Evolutionary conservation across 2,797 vertebrate species (phyloP).

Genomic region (Poecile montanus): DNA sequence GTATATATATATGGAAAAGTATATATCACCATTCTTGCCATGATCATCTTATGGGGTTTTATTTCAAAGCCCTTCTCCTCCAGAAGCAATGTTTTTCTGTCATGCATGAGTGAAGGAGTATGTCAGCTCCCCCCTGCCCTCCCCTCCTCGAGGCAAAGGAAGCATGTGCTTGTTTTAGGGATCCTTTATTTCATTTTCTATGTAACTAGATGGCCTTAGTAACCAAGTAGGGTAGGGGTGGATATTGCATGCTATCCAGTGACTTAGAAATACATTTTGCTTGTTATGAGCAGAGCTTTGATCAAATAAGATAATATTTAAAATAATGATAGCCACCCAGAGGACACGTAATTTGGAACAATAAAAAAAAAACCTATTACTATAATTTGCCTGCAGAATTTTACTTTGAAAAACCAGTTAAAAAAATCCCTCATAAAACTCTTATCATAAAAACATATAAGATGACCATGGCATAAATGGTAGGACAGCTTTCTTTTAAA

Average conservation of each 20-base stretch:
- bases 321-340: conserved; percentile 33
- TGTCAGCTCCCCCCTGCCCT: conserved; percentile 34
- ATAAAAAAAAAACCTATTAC: conserved; percentile 28
- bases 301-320: conserved; percentile 27
- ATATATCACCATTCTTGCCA: conserved; percentile 46
- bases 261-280: conserved; percentile 46
- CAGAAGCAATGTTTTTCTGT: conserved; percentile 11
- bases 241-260: conserved; percentile 57
- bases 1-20: neutral
- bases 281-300: conserved; percentile 29
- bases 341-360: conserved; percentile 54
- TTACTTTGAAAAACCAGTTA: neutral
- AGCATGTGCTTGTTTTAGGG: conserved; percentile 59
- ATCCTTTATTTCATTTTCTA: conserved; percentile 7
- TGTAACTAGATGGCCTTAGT: conserved; percentile 19
- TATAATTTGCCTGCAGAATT: conserved; percentile 27
- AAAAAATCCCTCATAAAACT: conserved; percentile 5
- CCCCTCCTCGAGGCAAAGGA: neutral
- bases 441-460: conserved; percentile 7
- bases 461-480: conserved; percentile 65
- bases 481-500: conserved; percentile 39
- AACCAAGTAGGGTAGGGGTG: neutral
- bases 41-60: conserved; percentile 50
- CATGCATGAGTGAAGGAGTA: conserved; percentile 33
- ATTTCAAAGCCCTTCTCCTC: conserved; percentile 25